These are phyloP conservation scores for Lochmaea capreae DNA, from an alignment of 2,888 invertebrate genomes.

Conservation along the genomic window DNA sequence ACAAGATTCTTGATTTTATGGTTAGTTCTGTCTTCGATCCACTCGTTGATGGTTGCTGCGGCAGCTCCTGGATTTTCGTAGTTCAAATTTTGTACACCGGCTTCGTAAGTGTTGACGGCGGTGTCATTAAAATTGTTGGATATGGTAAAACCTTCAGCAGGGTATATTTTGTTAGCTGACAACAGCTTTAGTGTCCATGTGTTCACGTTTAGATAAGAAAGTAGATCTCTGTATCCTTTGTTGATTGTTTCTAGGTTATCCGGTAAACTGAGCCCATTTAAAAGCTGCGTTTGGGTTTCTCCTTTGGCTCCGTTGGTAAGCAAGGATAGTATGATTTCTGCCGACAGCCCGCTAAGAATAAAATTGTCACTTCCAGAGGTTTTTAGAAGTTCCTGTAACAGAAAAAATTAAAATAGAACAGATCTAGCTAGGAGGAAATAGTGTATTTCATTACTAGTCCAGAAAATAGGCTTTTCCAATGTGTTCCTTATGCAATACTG, in stretches of 20 bases:
- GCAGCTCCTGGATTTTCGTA: slow-evolving; percentile 35
- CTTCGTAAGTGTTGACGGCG: slow-evolving; percentile 72
- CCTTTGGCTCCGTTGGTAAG: slow-evolving; percentile 54
- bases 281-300: slow-evolving; percentile 51
- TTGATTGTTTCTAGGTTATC: slow-evolving; percentile 42
- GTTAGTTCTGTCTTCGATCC: slow-evolving; percentile 61
- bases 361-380: slow-evolving; percentile 46
- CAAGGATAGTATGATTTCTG: slow-evolving; percentile 54
- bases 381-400: slow-evolving; percentile 48
- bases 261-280: slow-evolving; percentile 43
- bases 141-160: slow-evolving; percentile 68
- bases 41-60: slow-evolving; percentile 57
- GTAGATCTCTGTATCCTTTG: slow-evolving; percentile 36
- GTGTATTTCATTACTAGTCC: too few relatives aligned
- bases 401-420: background rate
- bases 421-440: too few relatives aligned
- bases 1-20: slow-evolving; percentile 59
- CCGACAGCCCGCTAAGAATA: slow-evolving; percentile 55
- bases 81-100: slow-evolving; percentile 57
- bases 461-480: too few relatives aligned
- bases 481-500: too few relatives aligned
- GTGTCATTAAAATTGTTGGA: slow-evolving; percentile 69
- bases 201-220: slow-evolving; percentile 40
- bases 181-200: slow-evolving; percentile 46
- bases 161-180: slow-evolving; percentile 71